phyloP scores from a whole-genome alignment of 2,113 vertebrate genomes.

The Ardeotis arabs region DNA sequence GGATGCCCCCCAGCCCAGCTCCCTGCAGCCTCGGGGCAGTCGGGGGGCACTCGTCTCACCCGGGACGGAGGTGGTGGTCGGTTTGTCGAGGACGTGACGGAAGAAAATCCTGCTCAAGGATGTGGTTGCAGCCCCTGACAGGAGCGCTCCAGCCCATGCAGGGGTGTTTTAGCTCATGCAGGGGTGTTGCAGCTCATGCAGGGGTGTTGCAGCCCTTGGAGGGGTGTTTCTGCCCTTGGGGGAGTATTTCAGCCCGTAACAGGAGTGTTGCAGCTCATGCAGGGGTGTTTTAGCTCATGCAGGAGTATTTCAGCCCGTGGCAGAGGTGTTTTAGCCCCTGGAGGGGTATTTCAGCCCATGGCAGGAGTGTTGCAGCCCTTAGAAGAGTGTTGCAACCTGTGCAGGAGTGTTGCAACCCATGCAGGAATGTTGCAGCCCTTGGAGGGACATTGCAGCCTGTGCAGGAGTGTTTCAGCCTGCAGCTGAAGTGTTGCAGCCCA shows the following conservation, averaged over 20 bases:
- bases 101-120: background rate
- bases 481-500: background rate
- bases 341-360: no score
- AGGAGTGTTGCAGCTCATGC: background rate
- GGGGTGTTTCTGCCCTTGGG: no score
- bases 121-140: background rate
- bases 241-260: no score
- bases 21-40: background rate
- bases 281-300: fast-evolving
- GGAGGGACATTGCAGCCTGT: background rate
- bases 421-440: background rate
- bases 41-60: fast-evolving
- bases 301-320: fast-evolving
- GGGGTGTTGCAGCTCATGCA: background rate
- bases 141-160: background rate
- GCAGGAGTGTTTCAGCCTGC: background rate
- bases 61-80: background rate
- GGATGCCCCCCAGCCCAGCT: background rate
- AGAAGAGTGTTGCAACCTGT: background rate
- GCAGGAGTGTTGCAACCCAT: background rate
- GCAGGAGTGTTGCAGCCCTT: background rate
- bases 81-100: background rate
- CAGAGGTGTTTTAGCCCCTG: fast-evolving
- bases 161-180: background rate
- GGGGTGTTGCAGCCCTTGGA: background rate